Percentiles rank a stretch among this genome's conserved stretches.
Conservation (phyloP, 92 coral and sea anemone species). For the Zoanthus sansibaricus region DNA sequence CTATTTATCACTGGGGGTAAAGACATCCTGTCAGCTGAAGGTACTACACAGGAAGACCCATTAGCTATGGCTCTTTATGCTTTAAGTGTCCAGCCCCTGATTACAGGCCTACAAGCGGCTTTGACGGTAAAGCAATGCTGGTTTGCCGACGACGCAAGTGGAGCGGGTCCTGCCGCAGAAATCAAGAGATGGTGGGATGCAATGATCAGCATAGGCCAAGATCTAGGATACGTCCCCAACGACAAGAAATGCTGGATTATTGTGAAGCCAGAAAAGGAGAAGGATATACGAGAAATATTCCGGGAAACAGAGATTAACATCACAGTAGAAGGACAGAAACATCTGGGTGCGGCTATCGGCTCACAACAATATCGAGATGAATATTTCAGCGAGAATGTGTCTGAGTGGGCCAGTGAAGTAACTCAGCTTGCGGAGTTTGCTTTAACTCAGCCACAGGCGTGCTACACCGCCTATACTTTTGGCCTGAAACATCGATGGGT, state of each 20-base stretch:
- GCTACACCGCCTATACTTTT: conserved; percentile 28
- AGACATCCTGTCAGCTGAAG: no score
- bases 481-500: conserved; percentile 27
- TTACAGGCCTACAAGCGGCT: conserved; percentile 29
- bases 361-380: conserved; percentile 37
- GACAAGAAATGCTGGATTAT: no score
- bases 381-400: background rate
- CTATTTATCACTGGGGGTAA: no score
- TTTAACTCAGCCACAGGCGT: no score
- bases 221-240: background rate
- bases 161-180: conserved; percentile 35
- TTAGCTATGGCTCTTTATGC: no score
- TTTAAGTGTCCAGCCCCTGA: background rate
- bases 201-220: no score
- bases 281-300: background rate
- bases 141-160: background rate
- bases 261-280: no score
- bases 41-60: no score
- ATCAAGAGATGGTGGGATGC: no score
- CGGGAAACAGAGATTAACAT: background rate
- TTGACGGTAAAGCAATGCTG: conserved; percentile 14
- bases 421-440: background rate
- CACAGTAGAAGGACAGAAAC: conserved; percentile 12
- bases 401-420: conserved; percentile 23
- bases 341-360: conserved; percentile 26